Evolutionary conservation across 2,888 invertebrate genomes (phyloP), one percentile per base, ranked within the genome.

Genomic region (Philonicus albiceps): DNA sequence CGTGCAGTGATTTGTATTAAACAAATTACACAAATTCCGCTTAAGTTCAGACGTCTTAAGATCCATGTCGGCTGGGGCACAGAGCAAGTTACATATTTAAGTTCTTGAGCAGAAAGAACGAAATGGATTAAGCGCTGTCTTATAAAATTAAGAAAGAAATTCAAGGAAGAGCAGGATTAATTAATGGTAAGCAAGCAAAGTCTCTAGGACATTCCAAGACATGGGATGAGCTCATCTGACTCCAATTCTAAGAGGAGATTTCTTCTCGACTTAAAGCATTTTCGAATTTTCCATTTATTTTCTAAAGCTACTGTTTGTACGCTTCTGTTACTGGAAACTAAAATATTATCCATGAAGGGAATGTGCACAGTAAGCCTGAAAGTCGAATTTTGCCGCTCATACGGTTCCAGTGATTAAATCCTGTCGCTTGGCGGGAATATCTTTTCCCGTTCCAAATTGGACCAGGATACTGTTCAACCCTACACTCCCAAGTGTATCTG

Each of bases 101-200:
- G 40, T 37, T 19, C 40, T 40, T 13, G 34, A 40, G 37, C 11
- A n/a, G 76, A 22, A 76, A n/a, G 76, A 22, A 76, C 37, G n/a
- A 76, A 76, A 76, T 11, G 40, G 76, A 37, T 76, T 76, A 76
- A 76, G 37, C 40, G 34, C 37, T 43, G 76, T 40, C 37, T 76
- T 76, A 76, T 76, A 37, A 76, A 76, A 76, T 76, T 76, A 37
- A 40, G 76, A 76, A 76, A 76, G 76, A 76, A 76, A 76, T 37
- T 22, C 76, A 16, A 76, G 22, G 40, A 40, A 31, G 40, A 40
- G 22, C 31, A 76, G 76, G 76, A 76, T 76, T 76, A 76, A 76
- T 76, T 76, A 76, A 22, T 19, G 37, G 37, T 5, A 40, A 40
- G 40, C 34, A 40, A 64, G 64, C 22, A 64, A 64, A 64, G 27